Percentiles rank a stretch among this genome's conserved stretches.
Evolutionary conservation across 2,888 invertebrate genomes (phyloP).

Genomic region (Himalopsyche kuldschensis): DNA sequence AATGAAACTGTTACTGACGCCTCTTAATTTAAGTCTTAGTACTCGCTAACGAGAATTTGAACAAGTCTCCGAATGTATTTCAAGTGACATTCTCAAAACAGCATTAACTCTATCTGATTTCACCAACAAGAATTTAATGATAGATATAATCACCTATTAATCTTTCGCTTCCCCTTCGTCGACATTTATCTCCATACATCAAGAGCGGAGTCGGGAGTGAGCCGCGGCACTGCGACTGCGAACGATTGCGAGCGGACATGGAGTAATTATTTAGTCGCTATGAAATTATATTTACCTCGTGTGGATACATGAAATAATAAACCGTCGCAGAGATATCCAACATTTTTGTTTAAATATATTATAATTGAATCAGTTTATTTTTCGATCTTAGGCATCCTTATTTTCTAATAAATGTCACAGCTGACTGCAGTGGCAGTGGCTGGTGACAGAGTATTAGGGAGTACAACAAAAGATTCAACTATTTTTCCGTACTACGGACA

Average conservation of each 20-base stretch:
- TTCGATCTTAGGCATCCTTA: no score
- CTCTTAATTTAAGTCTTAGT: neutral
- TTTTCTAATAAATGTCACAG: no score
- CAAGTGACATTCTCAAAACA: constrained; percentile 1
- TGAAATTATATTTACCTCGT: neutral
- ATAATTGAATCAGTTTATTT: no score
- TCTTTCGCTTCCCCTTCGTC: constrained; percentile 46
- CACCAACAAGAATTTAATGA: constrained; percentile 26
- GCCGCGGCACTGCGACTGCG: neutral
- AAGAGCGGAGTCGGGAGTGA: constrained; percentile 21
- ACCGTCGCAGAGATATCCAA: neutral
- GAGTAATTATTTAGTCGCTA: neutral
- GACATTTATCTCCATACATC: constrained; percentile 45
- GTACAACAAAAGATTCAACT: no score
- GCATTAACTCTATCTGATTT: constrained; percentile 7
- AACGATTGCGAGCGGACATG: neutral
- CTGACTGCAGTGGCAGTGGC: no score
- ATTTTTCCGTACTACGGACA: no score
- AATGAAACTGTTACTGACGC: neutral
- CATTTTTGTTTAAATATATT: neutral
- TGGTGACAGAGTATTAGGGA: no score
- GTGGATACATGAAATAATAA: neutral
- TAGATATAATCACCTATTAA: constrained; percentile 44
- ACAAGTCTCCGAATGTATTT: neutral
- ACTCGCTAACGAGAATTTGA: neutral